Evolutionary conservation across 2,797 vertebrate species (phyloP).

Genomic region (Darevskia nairensis): DNA sequence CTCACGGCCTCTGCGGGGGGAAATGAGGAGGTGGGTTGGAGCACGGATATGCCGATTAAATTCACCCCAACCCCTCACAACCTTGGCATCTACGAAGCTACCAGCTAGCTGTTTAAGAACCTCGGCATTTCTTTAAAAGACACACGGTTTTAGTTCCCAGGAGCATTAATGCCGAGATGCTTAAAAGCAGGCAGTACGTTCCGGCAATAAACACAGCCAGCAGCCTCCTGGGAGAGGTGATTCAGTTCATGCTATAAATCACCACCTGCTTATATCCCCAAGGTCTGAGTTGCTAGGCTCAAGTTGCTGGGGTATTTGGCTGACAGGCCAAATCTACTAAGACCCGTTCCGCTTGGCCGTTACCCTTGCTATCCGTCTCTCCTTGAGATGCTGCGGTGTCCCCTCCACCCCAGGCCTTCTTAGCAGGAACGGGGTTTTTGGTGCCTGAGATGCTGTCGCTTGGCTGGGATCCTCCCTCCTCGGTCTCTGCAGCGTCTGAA

Average conservation of each 20-base stretch:
- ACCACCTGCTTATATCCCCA: neutral
- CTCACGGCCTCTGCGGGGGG: slow-evolving; percentile 80
- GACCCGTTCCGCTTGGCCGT: neutral
- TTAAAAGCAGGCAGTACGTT: neutral
- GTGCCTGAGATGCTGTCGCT: neutral
- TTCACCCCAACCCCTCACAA: neutral
- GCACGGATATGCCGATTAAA: neutral
- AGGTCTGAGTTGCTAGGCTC: neutral
- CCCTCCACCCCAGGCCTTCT: neutral
- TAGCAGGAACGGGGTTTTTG: no score
- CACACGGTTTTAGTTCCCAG: neutral
- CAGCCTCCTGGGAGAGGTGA: no score
- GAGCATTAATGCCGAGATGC: neutral
- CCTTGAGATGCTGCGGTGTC: neutral
- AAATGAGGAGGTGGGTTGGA: neutral
- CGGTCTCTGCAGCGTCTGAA: neutral
- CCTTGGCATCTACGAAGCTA: neutral
- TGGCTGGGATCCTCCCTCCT: neutral
- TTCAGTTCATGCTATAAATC: neutral
- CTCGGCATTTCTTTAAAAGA: neutral
- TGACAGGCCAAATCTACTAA: accelerated
- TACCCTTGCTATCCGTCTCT: neutral
- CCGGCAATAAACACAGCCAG: neutral
- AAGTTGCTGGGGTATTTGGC: neutral
- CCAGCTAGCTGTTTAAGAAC: neutral